A percentile compares a stretch with the other conserved stretches of the same genome.
phyloP scores from a whole-genome alignment of 2,113 vertebrate species.

The Tragelaphus buxtoni region DNA sequence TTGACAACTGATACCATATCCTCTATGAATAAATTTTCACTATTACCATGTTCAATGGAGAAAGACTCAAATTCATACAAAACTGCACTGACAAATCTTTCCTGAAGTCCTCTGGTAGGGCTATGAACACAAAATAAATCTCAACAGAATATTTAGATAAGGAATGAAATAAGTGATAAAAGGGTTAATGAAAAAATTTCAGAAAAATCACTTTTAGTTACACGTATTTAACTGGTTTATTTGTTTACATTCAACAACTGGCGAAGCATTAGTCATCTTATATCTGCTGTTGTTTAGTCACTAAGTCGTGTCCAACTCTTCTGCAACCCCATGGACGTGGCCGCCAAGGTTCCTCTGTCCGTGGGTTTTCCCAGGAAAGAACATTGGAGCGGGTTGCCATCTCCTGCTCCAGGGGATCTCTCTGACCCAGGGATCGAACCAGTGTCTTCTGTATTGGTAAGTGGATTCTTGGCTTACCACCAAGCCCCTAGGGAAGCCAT shows the following conservation, averaged over 20 bases:
- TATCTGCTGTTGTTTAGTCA: background rate
- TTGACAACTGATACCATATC: background rate
- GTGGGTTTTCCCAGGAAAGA: background rate
- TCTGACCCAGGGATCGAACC: background rate
- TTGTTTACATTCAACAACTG: background rate
- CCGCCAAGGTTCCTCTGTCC: background rate
- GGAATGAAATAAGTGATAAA: background rate
- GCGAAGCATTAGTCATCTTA: background rate
- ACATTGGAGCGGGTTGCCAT: background rate
- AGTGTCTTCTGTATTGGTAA: background rate
- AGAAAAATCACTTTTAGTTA: background rate
- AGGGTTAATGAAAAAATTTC: background rate
- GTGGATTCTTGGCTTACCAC: background rate
- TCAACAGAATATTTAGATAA: background rate
- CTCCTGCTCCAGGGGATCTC: background rate
- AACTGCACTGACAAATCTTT: background rate
- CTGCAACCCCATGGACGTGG: rapidly evolving
- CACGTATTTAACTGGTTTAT: background rate
- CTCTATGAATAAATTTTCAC: background rate
- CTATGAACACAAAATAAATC: background rate
- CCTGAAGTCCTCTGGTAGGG: background rate
- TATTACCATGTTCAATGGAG: background rate
- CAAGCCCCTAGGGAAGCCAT: background rate
- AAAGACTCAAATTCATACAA: background rate
- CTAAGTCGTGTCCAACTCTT: background rate